Evolutionary conservation across 2,888 invertebrate genomes (phyloP).

Genomic region (Scotopteryx bipunctaria): DNA sequence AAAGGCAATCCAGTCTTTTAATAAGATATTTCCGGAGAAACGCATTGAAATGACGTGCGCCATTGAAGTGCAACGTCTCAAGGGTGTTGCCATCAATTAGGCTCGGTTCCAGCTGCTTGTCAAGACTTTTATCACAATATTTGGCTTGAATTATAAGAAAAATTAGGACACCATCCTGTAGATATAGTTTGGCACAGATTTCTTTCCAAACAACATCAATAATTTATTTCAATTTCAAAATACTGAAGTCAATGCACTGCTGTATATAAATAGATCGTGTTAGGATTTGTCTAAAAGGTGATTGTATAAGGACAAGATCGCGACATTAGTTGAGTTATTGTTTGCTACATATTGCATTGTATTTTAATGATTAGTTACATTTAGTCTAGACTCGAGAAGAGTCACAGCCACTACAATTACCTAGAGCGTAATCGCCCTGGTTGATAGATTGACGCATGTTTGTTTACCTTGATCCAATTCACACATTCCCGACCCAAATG

Average conservation of each 20-base stretch:
- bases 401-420: too few relatives aligned
- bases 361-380: too few relatives aligned
- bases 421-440: too few relatives aligned
- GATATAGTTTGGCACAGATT: conserved; percentile 18
- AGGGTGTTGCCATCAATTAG: conserved; percentile 23
- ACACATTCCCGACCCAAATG: conserved; percentile 27
- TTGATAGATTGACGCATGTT: conserved; percentile 1
- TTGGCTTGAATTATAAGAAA: conserved; percentile 8
- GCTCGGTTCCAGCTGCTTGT: conserved; percentile 21
- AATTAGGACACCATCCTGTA: background rate
- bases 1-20: background rate
- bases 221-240: conserved; percentile 13
- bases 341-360: too few relatives aligned
- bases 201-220: conserved; percentile 12
- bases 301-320: background rate
- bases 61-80: conserved; percentile 18
- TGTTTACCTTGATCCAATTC: conserved; percentile 31
- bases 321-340: too few relatives aligned
- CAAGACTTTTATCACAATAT: conserved; percentile 18
- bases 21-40: conserved; percentile 20
- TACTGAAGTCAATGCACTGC: conserved; percentile 16
- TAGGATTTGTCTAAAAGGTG: background rate
- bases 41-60: conserved; percentile 8
- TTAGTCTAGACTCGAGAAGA: too few relatives aligned
- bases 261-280: background rate